phyloP scores from a whole-genome alignment of 2,797 vertebrate species.

The Choloepus didactylus region DNA sequence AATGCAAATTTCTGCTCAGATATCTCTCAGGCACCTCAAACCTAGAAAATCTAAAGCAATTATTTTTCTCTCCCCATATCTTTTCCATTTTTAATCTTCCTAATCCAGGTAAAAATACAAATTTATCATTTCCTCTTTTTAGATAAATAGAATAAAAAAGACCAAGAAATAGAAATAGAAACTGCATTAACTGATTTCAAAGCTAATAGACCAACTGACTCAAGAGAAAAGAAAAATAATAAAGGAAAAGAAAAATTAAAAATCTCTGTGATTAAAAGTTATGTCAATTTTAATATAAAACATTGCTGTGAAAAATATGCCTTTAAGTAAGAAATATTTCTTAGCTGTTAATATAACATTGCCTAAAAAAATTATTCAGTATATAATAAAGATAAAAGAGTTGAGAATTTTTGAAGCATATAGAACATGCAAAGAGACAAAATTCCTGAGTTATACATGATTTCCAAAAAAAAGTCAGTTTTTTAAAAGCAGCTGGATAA shows the following conservation, averaged over 20 bases:
- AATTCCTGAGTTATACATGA: not conserved
- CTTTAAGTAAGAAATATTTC: not conserved
- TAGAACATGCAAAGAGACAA: not conserved
- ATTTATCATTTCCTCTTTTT: not conserved
- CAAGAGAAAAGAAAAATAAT: not conserved
- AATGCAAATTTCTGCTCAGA: not conserved
- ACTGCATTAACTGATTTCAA: not conserved
- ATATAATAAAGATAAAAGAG: not conserved
- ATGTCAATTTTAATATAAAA: not conserved
- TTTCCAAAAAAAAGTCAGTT: not conserved
- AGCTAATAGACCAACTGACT: not conserved
- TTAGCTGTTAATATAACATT: not conserved
- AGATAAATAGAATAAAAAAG: not conserved
- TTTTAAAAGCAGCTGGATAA: not conserved
- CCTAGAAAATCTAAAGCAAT: not conserved
- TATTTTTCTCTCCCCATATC: not conserved
- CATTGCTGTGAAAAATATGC: not conserved
- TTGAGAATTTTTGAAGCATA: not conserved
- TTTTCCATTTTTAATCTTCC: slow-evolving; percentile 9
- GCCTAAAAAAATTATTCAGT: not conserved
- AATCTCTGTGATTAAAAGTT: not conserved
- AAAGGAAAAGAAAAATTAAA: not conserved
- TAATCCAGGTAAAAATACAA: not conserved
- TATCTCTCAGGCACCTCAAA: not conserved
- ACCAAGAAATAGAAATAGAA: not conserved